Conservation (phyloP, 2,888 invertebrate species). For the Plutella xylostella region DNA sequence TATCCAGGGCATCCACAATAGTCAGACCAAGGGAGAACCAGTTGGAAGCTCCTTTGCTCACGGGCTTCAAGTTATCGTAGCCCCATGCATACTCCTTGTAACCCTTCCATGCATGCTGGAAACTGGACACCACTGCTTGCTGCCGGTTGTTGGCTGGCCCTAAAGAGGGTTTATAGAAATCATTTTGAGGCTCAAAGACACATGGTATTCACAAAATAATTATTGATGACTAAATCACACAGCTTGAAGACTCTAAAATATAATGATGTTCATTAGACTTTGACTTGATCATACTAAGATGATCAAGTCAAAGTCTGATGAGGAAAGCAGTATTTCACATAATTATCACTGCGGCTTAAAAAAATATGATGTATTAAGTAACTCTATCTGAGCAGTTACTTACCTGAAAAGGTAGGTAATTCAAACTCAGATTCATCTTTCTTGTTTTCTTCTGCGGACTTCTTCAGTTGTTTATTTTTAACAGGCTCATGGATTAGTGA, state of each 20-base stretch:
- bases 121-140: conserved; percentile 86
- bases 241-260: not conserved
- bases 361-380: not conserved
- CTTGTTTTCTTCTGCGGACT: conserved; percentile 30
- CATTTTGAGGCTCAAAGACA: not conserved
- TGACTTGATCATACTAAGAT: no score
- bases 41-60: conserved; percentile 84
- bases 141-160: conserved; percentile 87
- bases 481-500: conserved; percentile 43
- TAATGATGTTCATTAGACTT: not conserved
- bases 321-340: not conserved
- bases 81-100: conserved; percentile 98
- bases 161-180: no score
- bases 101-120: conserved; percentile 94
- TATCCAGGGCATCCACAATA: conserved; percentile 95
- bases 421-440: no score
- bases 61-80: conserved; percentile 94
- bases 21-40: conserved; percentile 98
- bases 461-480: conserved; percentile 25
- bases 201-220: not conserved
- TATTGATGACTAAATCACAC: not conserved
- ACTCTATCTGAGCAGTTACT: not conserved
- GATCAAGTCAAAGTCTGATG: no score
- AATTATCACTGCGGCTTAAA: not conserved
- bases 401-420: not conserved